A percentile compares a stretch with the other conserved stretches of the same genome.
Evolutionary conservation across 2,797 vertebrate genomes (phyloP).

Genomic region (Paedocypris micromegethes): DNA sequence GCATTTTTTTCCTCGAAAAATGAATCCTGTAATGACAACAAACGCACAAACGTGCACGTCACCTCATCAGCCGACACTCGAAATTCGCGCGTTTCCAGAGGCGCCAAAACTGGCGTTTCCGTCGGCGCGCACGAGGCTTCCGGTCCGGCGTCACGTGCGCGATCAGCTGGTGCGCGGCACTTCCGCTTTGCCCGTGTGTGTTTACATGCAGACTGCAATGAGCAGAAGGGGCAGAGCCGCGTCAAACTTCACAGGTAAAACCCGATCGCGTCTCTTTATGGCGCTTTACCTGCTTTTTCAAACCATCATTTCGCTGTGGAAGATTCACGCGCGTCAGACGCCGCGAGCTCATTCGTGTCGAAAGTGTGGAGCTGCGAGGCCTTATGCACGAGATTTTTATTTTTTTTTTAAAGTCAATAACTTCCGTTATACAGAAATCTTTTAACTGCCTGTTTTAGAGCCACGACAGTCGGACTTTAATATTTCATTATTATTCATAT

Average conservation of each 20-base stretch:
- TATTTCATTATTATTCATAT: no score
- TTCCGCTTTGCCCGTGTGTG: slow-evolving; percentile 69
- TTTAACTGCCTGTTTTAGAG: no score
- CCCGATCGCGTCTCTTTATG: not conserved
- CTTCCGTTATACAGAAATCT: no score
- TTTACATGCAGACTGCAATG: slow-evolving; percentile 55
- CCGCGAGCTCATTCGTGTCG: slow-evolving; percentile 6
- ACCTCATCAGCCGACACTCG: no score
- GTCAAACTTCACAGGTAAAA: slow-evolving; percentile 58
- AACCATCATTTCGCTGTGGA: not conserved
- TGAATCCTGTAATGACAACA: no score
- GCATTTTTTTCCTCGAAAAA: no score
- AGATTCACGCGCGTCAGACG: not conserved
- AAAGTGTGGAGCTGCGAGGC: slow-evolving; percentile 14
- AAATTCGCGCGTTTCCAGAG: not conserved
- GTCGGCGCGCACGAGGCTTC: not conserved
- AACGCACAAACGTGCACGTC: no score
- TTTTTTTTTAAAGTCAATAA: no score
- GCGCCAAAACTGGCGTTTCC: not conserved
- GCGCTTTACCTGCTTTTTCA: not conserved
- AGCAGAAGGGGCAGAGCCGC: slow-evolving; percentile 59
- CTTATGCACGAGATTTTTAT: not conserved
- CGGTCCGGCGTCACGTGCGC: slow-evolving; percentile 58
- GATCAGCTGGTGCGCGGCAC: slow-evolving; percentile 65
- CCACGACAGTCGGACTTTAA: no score